Conservation (phyloP, 2,888 invertebrate genomes). For the Drosophila nr. fundita region DNA sequence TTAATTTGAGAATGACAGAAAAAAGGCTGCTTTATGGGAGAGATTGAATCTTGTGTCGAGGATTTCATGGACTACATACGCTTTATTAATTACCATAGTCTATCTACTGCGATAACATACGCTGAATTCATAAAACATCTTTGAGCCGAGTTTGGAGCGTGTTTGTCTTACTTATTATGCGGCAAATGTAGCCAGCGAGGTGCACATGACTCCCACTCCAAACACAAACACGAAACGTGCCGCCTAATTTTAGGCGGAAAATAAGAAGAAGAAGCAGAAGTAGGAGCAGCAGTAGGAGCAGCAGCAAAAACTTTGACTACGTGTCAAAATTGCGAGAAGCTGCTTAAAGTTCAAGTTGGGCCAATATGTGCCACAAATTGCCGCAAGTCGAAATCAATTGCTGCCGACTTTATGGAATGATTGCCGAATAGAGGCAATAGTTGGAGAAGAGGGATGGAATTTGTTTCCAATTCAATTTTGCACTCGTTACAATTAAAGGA, state of each 20-base stretch:
- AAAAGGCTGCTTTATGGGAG: background rate
- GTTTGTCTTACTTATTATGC: slow-evolving; percentile 73
- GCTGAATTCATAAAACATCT: slow-evolving; percentile 8
- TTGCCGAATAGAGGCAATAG: background rate
- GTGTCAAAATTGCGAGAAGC: slow-evolving; percentile 54
- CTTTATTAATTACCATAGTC: slow-evolving; percentile 25
- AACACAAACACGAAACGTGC: slow-evolving; percentile 56
- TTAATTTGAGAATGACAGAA: background rate
- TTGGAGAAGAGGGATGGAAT: no score
- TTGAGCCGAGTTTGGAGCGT: slow-evolving; percentile 2
- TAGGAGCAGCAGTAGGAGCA: slow-evolving; percentile 2
- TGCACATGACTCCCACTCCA: slow-evolving; percentile 34
- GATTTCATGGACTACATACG: slow-evolving; percentile 3
- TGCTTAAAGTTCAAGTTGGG: slow-evolving; percentile 42
- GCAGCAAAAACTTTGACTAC: slow-evolving; percentile 34
- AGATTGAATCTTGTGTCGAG: background rate
- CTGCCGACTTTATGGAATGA: slow-evolving; percentile 4
- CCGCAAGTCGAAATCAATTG: slow-evolving; percentile 55
- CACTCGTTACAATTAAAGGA: slow-evolving; percentile 71
- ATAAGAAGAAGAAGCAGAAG: background rate
- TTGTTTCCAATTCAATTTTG: slow-evolving; percentile 68
- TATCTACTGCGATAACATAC: background rate
- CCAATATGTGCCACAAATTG: slow-evolving; percentile 52
- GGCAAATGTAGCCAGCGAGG: slow-evolving; percentile 56
- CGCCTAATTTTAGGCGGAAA: slow-evolving; percentile 65